Conservation (phyloP, 2,797 vertebrate species). For the Sparus aurata region DNA sequence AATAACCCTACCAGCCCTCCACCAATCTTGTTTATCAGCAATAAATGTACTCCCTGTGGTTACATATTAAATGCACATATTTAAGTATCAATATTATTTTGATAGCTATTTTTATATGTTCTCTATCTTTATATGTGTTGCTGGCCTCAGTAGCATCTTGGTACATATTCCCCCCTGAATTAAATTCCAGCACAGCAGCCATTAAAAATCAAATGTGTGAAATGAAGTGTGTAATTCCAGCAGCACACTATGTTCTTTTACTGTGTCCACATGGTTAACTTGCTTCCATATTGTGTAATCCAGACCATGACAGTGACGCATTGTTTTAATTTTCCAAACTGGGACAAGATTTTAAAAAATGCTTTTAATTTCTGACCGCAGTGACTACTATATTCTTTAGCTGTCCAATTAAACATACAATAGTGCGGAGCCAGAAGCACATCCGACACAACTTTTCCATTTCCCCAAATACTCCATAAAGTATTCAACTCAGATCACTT, state of each 20-base stretch:
- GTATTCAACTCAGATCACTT: conserved; percentile 58
- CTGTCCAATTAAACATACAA: conserved; percentile 25
- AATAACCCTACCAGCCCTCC: too few relatives aligned
- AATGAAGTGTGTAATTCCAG: conserved; percentile 5
- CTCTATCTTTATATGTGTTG: neutral
- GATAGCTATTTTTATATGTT: neutral
- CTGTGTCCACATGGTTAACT: neutral
- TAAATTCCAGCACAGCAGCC: neutral
- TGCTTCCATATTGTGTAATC: conserved; percentile 11
- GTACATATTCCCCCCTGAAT: neutral
- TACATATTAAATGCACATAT: too few relatives aligned
- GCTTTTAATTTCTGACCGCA: conserved; percentile 57
- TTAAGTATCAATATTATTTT: too few relatives aligned
- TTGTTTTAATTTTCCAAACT: conserved; percentile 60
- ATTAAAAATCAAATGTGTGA: conserved; percentile 15
- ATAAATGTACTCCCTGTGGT: too few relatives aligned
- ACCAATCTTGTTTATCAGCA: too few relatives aligned
- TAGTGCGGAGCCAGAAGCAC: conserved; percentile 31
- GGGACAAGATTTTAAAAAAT: conserved; percentile 64
- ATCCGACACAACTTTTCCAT: conserved; percentile 40
- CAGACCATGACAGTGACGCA: conserved; percentile 42
- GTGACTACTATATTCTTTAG: conserved; percentile 26
- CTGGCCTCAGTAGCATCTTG: neutral
- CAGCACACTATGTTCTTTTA: neutral
- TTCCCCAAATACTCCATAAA: conserved; percentile 46